These are phyloP conservation scores for Propithecus coquereli DNA, from an alignment of 2,113 vertebrate genomes.

Conservation along the genomic window DNA sequence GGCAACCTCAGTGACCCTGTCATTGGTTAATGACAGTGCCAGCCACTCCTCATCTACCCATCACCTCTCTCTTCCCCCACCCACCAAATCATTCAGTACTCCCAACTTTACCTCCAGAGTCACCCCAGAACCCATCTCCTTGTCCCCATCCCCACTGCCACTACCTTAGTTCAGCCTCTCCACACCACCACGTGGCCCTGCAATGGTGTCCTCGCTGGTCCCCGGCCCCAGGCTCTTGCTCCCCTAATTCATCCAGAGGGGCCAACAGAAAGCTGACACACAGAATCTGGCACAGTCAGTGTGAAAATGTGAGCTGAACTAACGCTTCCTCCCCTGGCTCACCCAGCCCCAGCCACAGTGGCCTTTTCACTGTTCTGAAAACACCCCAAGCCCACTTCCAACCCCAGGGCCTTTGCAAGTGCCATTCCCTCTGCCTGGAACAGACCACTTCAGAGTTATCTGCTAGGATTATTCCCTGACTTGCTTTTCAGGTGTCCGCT, in stretches of 20 bases:
- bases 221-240: not conserved
- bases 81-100: not conserved
- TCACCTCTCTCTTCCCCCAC: not conserved
- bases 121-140: not conserved
- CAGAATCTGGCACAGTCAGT: not conserved
- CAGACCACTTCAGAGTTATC: not conserved
- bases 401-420: not conserved
- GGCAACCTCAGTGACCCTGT: not conserved
- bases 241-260: not conserved
- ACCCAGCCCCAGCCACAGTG: not conserved
- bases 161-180: not conserved
- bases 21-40: not conserved
- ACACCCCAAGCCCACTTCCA: not conserved
- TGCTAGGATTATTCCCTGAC: not conserved
- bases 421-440: not conserved
- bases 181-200: fast-evolving
- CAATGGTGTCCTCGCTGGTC: not conserved
- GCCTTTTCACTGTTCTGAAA: not conserved
- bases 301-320: not conserved
- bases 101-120: not conserved
- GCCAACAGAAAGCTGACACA: not conserved
- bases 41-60: not conserved
- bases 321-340: not conserved
- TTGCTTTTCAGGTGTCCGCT: not conserved
- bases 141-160: not conserved